Conservation (phyloP, 2,888 invertebrate genomes). For the Helicoverpa assulta region DNA sequence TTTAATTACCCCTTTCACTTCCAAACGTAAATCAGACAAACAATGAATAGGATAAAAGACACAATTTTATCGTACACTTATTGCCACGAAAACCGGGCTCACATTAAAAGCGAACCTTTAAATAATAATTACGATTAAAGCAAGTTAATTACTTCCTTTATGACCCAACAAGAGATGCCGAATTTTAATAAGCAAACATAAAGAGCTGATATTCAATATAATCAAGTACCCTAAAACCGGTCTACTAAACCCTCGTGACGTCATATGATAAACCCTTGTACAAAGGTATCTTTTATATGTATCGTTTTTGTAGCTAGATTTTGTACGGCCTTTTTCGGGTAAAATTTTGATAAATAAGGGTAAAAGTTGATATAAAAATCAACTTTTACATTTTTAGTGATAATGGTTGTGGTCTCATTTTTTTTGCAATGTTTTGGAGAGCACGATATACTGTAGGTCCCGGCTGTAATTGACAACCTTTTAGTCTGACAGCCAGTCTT, state of each 20-base stretch:
- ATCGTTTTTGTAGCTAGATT: neutral
- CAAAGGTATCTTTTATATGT: neutral
- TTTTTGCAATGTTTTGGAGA: too few relatives aligned
- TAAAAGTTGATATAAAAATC: too few relatives aligned
- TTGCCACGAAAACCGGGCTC: slow-evolving; percentile 15
- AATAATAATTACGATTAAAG: slow-evolving; percentile 47
- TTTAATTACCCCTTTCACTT: neutral
- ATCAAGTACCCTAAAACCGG: slow-evolving; percentile 30
- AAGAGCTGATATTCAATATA: slow-evolving; percentile 45
- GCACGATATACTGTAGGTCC: too few relatives aligned
- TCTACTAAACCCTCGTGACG: neutral
- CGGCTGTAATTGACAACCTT: too few relatives aligned
- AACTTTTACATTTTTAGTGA: too few relatives aligned
- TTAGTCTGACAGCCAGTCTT: too few relatives aligned
- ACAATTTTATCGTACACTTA: slow-evolving; percentile 3
- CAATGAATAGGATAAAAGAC: neutral
- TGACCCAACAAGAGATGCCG: slow-evolving; percentile 29
- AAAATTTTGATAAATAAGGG: too few relatives aligned
- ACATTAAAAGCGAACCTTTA: slow-evolving; percentile 28
- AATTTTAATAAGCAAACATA: slow-evolving; percentile 52
- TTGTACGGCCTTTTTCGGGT: neutral
- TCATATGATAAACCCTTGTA: neutral
- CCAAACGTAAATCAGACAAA: slow-evolving; percentile 11
- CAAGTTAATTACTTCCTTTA: slow-evolving; percentile 50
- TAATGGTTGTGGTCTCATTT: too few relatives aligned